Base-by-base conservation (phyloP, 2,113 vertebrate species). In the Mormyrus lacerda region DNA sequence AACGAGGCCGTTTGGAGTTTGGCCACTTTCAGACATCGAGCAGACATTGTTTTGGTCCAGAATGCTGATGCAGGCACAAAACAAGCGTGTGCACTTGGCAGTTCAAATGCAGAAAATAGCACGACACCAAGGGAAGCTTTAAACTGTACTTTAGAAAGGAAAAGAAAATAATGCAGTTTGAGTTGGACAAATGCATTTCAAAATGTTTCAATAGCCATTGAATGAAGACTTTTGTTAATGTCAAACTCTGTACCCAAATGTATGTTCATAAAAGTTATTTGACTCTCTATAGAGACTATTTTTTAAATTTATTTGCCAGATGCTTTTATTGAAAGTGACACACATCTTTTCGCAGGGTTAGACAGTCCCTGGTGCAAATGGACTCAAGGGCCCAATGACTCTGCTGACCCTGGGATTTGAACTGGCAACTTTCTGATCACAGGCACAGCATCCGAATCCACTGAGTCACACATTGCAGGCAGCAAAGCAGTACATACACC, bases 41-140 rank as follows among this genome's bases (percentile, higher is more conserved):
- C 73, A 79, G 35, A 42, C 35, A 79, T 79, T 79, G 73, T 79
- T 42, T 42, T 79, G 73, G 35, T 79, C 35, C 35, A 79, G 73
- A 79, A 79, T 79, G 73, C 73, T 79, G 73, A 79, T 79, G 73
- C 31, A 79, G 4, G 73, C 73, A 79, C 35, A 79, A 79, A 79
- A 7, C 73, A 39, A 39, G 15, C 15, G 35, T 7, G 31, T 39
- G 15, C n/a, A 17, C 13, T 79, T 79, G 31, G 73, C 35, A 79
- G 31, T 79, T 79, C 35, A 17, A 17, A 79, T 42, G 73, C 35
- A 79, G 73, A 79, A 35, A 79, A 79, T 19, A 79, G 73, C 13
- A 0, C 2, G 13, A 79, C 73, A 79, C 73, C 42, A 79, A 79
- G 73, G 73, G 35, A 79, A 42, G 19, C 73, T 79, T 42, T 79